phyloP scores from a whole-genome alignment of 2,888 invertebrate species.

The Dorcus hopei region DNA sequence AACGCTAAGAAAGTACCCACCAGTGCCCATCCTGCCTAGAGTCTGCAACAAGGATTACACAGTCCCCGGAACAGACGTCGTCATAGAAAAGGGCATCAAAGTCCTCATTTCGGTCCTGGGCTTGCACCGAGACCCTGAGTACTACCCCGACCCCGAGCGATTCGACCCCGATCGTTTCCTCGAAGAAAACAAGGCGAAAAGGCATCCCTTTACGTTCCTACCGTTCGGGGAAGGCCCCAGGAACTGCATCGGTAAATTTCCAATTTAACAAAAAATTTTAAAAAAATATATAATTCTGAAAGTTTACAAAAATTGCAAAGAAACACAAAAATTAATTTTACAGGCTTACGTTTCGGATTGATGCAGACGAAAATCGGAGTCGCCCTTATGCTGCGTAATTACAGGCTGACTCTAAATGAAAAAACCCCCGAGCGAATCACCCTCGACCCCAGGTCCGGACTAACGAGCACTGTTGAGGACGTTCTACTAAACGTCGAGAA shows the following conservation, averaged over 20 bases:
- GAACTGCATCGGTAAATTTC: conserved; percentile 16
- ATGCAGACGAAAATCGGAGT: conserved; percentile 27
- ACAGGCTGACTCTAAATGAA: conserved; percentile 18
- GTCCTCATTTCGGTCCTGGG: conserved; percentile 30
- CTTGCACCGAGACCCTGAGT: conserved; percentile 37
- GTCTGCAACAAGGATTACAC: conserved; percentile 29
- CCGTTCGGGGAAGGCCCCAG: conserved; percentile 34
- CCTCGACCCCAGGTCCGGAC: conserved; percentile 16
- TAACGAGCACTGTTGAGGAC: conserved; percentile 18
- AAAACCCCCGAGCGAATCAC: conserved; percentile 24
- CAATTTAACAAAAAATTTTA: conserved; percentile 39
- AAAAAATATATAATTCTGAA: conserved; percentile 45
- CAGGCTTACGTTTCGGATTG: conserved; percentile 27
- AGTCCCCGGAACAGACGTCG: conserved; percentile 26
- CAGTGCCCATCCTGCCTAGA: conserved; percentile 32
- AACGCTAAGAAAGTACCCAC: conserved; percentile 43
- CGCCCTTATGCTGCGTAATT: conserved; percentile 19
- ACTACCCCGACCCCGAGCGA: conserved; percentile 37
- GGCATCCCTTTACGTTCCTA: conserved; percentile 28
- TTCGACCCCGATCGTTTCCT: conserved; percentile 42
- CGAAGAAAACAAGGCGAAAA: conserved; percentile 23
- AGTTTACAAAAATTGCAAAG: no score
- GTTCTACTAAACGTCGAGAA: conserved; percentile 21
- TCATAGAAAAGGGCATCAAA: conserved; percentile 25
- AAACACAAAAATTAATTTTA: neutral